phyloP scores from a whole-genome alignment of 1,140 invertebrate genomes.

The Armadillidium nasatum region DNA sequence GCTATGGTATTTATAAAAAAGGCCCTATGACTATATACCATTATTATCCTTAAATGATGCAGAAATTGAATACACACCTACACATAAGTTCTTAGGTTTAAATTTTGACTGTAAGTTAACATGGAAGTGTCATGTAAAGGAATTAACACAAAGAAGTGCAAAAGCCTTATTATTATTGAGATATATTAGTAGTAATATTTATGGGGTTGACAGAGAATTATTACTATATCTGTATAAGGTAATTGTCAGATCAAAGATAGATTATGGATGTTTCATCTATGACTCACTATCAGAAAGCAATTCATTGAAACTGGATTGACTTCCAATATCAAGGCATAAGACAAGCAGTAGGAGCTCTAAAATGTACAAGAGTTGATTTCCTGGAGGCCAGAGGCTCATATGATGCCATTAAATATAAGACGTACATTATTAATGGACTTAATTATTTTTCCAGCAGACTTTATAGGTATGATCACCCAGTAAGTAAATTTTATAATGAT shows the following conservation, averaged over 20 bases:
- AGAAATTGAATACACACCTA: neutral
- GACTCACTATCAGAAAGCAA: neutral
- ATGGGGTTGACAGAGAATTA: neutral
- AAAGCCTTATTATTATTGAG: neutral
- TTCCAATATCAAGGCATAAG: constrained; percentile 9
- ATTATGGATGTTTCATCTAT: constrained; percentile 13
- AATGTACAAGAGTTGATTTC: neutral
- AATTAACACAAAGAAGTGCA: neutral
- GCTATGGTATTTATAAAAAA: neutral
- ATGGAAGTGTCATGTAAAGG: neutral
- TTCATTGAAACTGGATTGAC: neutral
- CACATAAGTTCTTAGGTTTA: neutral
- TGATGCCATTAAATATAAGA: neutral
- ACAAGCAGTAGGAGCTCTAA: neutral
- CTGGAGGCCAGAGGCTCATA: neutral
- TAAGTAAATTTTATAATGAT: no score
- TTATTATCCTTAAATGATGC: neutral
- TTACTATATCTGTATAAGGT: neutral
- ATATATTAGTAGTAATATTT: neutral
- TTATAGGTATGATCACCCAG: no score
- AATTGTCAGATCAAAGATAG: neutral
- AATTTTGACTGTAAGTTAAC: neutral
- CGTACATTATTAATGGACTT: neutral
- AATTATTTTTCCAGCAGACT: no score
- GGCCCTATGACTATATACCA: neutral